phyloP scores from a whole-genome alignment of 1,140 invertebrate genomes.

The Scaptomyza hsui region DNA sequence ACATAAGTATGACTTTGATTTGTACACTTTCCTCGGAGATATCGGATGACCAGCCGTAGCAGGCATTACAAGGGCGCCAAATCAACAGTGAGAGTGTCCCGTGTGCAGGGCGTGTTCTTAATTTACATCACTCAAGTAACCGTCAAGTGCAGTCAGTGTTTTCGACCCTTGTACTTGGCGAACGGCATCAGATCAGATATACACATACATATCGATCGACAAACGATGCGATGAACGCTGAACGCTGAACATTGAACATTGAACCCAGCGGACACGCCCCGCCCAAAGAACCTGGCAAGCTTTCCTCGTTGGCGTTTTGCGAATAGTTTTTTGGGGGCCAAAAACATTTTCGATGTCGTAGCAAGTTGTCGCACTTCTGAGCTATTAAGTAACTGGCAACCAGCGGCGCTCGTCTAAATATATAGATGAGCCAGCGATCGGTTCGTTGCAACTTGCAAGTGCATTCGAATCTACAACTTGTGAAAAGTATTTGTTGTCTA shows the following conservation, averaged over 20 bases:
- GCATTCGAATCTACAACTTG: not conserved
- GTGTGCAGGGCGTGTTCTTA: conserved; percentile 67
- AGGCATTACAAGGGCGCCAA: conserved; percentile 17
- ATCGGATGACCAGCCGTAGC: not conserved
- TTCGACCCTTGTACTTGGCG: conserved; percentile 29
- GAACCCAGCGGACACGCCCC: conserved; percentile 32
- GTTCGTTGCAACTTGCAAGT: conserved; percentile 4
- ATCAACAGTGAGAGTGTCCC: conserved; percentile 20
- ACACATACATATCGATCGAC: no score
- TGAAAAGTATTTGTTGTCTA: conserved; percentile 6
- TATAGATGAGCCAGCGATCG: conserved; percentile 42
- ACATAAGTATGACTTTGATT: no score
- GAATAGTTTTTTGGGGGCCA: conserved; percentile 20
- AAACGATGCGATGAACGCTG: conserved; percentile 38
- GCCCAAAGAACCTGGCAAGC: conserved; percentile 49
- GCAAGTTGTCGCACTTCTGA: conserved; percentile 50
- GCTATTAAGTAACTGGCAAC: conserved; percentile 76
- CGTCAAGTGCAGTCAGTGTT: not conserved
- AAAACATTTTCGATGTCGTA: conserved; percentile 15
- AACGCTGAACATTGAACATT: conserved; percentile 34
- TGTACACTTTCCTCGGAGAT: not conserved
- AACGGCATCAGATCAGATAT: conserved; percentile 38
- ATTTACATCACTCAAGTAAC: conserved; percentile 46
- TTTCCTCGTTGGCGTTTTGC: conserved; percentile 31
- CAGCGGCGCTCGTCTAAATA: conserved; percentile 45